phyloP scores from a whole-genome alignment of 2,113 vertebrate genomes.

The Dicrurus megarhynchus region DNA sequence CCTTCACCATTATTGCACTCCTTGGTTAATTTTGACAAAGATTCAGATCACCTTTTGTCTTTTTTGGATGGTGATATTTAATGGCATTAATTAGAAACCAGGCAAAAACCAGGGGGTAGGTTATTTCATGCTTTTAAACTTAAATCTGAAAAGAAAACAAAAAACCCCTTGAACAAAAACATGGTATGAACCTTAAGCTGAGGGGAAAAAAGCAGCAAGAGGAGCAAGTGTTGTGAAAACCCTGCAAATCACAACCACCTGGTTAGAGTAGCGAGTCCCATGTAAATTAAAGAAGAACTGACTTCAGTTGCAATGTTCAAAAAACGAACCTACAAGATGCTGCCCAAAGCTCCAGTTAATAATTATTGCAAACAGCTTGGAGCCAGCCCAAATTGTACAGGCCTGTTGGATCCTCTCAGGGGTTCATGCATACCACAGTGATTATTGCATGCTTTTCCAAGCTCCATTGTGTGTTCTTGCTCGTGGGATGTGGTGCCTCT shows the following conservation, averaged over 20 bases:
- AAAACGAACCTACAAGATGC: neutral
- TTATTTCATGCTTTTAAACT: neutral
- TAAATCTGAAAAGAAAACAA: neutral
- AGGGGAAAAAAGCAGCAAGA: neutral
- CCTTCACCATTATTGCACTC: neutral
- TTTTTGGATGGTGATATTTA: neutral
- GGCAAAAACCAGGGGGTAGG: neutral
- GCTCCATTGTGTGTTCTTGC: neutral
- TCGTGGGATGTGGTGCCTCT: conserved; percentile 28
- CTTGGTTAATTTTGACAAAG: neutral
- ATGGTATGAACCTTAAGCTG: neutral
- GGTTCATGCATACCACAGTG: conserved; percentile 18
- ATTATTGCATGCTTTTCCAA: conserved; percentile 32
- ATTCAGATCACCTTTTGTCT: neutral
- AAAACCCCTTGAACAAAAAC: neutral
- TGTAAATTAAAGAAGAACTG: neutral
- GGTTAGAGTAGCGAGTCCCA: neutral
- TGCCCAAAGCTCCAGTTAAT: conserved; percentile 44
- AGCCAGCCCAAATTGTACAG: neutral
- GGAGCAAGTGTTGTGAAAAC: conserved; percentile 1
- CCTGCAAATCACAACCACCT: conserved; percentile 28
- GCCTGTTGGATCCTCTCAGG: conserved; percentile 10
- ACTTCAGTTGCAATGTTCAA: neutral
- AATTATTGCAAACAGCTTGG: conserved; percentile 33
- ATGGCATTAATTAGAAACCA: neutral